Evolutionary conservation across 1,140 invertebrate genomes (phyloP).

Genomic region (Daktulosphaira vitifoliae): DNA sequence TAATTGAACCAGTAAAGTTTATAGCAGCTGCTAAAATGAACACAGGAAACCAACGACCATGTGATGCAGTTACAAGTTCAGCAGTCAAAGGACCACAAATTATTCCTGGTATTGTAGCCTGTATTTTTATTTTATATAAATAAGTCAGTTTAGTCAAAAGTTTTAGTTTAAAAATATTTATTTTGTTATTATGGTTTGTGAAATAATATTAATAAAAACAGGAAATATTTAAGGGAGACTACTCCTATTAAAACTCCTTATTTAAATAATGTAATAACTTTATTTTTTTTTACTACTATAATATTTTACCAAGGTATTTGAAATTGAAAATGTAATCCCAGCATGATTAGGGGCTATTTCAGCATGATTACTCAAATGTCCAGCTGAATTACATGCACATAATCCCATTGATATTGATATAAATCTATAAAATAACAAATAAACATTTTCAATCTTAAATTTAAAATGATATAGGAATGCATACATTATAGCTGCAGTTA

Average conservation of each 20-base stretch:
- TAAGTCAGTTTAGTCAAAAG: too few relatives aligned
- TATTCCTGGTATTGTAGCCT: conserved; percentile 70
- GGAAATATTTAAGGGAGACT: too few relatives aligned
- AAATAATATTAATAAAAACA: too few relatives aligned
- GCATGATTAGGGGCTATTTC: conserved; percentile 72
- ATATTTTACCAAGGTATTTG: conserved; percentile 60
- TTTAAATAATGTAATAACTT: too few relatives aligned
- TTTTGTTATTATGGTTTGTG: too few relatives aligned
- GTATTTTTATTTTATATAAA: conserved; percentile 36
- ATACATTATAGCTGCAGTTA: conserved; percentile 61
- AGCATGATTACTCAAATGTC: conserved; percentile 70
- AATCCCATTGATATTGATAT: conserved; percentile 70
- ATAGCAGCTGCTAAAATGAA: conserved; percentile 63
- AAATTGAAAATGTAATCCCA: conserved; percentile 70
- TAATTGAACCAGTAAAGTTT: conserved; percentile 67
- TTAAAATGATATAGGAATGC: conserved; percentile 39
- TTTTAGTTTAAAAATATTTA: too few relatives aligned
- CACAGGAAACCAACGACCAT: conserved; percentile 67
- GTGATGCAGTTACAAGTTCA: conserved; percentile 60
- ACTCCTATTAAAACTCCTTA: too few relatives aligned
- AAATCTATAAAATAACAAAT: conserved; percentile 48
- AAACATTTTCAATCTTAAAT: too few relatives aligned
- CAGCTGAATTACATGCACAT: conserved; percentile 68
- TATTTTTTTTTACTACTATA: too few relatives aligned
- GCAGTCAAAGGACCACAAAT: conserved; percentile 69